Conservation (phyloP, 2,113 vertebrate species). For the Cardinalis cardinalis region DNA sequence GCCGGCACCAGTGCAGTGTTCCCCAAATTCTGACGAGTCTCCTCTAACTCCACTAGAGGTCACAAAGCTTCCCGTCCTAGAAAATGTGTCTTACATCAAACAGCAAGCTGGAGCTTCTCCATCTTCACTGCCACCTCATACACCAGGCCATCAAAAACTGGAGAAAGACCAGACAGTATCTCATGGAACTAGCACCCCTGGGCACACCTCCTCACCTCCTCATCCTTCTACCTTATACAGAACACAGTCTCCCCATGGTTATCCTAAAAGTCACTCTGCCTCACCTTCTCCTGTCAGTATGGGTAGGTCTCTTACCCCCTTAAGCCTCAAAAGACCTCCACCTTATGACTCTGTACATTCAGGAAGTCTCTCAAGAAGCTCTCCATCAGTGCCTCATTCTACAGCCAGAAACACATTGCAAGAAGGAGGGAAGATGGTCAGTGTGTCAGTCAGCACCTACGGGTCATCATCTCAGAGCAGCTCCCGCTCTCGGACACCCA, state of each 20-base stretch:
- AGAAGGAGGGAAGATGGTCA: slow-evolving; percentile 82
- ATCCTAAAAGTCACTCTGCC: slow-evolving; percentile 90
- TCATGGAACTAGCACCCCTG: slow-evolving; percentile 78
- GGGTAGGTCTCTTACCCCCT: slow-evolving; percentile 87
- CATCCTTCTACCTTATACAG: slow-evolving; percentile 87
- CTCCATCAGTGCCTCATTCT: slow-evolving; percentile 86
- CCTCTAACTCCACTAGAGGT: slow-evolving; percentile 94
- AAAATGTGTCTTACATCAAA: slow-evolving; percentile 84
- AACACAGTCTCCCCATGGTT: slow-evolving; percentile 85
- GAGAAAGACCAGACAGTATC: slow-evolving; percentile 81
- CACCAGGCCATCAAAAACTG: slow-evolving; percentile 78
- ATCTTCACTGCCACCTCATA: slow-evolving; percentile 79
- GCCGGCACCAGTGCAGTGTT: slow-evolving; percentile 89
- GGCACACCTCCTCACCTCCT: slow-evolving; percentile 88
- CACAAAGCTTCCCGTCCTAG: slow-evolving; percentile 86
- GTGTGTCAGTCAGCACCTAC: slow-evolving; percentile 77
- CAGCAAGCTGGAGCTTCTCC: slow-evolving; percentile 77
- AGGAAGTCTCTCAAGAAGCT: slow-evolving; percentile 87
- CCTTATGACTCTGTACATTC: slow-evolving; percentile 89
- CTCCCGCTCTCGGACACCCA: slow-evolving; percentile 88
- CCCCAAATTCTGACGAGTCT: slow-evolving; percentile 94
- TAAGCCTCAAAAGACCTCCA: slow-evolving; percentile 92
- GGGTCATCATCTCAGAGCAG: slow-evolving; percentile 81
- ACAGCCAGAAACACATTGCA: slow-evolving; percentile 82
- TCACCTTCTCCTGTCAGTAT: slow-evolving; percentile 93